Evolutionary conservation across 2,797 vertebrate genomes (phyloP).

Genomic region (Arctocebus calabarensis): DNA sequence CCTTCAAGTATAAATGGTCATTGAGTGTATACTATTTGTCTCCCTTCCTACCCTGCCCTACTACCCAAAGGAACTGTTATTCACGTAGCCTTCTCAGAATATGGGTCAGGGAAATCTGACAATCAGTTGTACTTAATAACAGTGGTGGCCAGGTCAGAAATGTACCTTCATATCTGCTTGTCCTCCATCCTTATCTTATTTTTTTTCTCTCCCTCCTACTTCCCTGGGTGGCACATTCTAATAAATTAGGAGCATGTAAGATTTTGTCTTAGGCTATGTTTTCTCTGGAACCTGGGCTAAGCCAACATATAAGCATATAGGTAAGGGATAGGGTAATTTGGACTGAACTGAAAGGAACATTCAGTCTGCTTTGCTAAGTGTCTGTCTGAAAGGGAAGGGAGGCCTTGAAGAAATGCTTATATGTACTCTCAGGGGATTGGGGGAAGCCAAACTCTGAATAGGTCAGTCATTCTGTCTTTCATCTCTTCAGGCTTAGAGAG

Average conservation of each 20-base stretch:
- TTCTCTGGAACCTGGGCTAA: slow-evolving; percentile 43
- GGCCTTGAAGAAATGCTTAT: background rate
- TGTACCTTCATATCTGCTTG: background rate
- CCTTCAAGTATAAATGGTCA: too few relatives aligned
- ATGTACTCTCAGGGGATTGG: background rate
- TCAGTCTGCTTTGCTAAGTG: slow-evolving; percentile 4
- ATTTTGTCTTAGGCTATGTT: background rate
- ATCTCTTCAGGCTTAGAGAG: background rate
- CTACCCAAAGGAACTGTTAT: background rate
- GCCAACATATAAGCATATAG: background rate
- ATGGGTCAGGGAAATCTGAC: background rate
- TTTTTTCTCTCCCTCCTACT: background rate
- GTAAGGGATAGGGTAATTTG: background rate
- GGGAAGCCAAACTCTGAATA: background rate
- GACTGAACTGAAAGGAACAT: background rate
- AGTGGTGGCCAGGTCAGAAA: background rate
- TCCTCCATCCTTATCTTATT: background rate
- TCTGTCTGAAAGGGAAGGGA: background rate
- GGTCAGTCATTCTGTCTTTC: background rate
- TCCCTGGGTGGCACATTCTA: background rate
- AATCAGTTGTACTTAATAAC: background rate
- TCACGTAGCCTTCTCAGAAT: background rate
- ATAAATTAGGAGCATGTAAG: background rate
- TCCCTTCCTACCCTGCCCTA: background rate
- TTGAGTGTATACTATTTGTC: background rate